Evolutionary conservation across 2,888 invertebrate species (phyloP).

Genomic region (Pachycephus smyrnensis): DNA sequence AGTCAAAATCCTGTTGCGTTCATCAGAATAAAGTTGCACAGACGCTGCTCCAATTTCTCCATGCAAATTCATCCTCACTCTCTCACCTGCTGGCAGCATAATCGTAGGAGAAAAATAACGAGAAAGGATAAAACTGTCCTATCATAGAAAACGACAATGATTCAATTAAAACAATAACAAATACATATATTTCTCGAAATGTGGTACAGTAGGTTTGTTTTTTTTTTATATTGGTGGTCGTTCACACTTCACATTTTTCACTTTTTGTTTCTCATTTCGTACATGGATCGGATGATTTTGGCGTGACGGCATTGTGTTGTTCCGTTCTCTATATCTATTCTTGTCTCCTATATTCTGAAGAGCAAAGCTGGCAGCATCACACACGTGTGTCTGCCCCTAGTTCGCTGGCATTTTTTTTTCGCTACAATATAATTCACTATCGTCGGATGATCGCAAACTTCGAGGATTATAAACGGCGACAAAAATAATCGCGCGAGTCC

Average conservation of each 20-base stretch:
- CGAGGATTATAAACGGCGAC: background rate
- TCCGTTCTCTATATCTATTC: slow-evolving; percentile 1
- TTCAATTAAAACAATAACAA: slow-evolving; percentile 68
- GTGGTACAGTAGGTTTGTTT: slow-evolving; percentile 63
- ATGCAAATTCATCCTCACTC: background rate
- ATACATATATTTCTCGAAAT: slow-evolving; percentile 68
- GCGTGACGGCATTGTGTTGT: slow-evolving; percentile 21
- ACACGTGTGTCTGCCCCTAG: background rate
- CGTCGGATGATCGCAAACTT: background rate
- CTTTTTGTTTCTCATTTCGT: slow-evolving; percentile 35
- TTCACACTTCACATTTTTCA: slow-evolving; percentile 43
- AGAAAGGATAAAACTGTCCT: background rate
- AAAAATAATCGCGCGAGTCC: background rate
- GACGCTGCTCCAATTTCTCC: background rate
- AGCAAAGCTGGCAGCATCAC: background rate
- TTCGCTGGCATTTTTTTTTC: background rate
- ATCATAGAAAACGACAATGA: slow-evolving; percentile 27
- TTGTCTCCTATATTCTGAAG: background rate
- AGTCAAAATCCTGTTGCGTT: background rate
- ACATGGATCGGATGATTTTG: slow-evolving; percentile 52
- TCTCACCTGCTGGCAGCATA: background rate
- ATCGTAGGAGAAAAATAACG: background rate
- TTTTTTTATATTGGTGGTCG: slow-evolving; percentile 55
- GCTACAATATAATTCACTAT: background rate
- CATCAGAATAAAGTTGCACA: background rate